phyloP scores from a whole-genome alignment of 2,888 invertebrate genomes.

The Campoplex capitator region DNA sequence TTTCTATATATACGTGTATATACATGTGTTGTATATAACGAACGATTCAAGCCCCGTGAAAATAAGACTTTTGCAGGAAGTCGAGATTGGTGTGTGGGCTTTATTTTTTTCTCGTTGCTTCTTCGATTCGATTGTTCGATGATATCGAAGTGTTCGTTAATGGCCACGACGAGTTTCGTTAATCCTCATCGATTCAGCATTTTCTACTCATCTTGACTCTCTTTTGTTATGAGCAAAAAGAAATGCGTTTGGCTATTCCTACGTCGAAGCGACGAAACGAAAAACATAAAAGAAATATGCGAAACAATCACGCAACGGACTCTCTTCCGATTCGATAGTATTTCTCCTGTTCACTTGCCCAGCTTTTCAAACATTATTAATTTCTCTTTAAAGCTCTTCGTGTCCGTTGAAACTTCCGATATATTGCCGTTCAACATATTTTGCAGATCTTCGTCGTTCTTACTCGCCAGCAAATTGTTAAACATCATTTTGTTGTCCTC shows the following conservation, averaged over 20 bases:
- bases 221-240: slow-evolving; percentile 8
- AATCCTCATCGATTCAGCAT: background rate
- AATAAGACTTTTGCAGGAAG: slow-evolving; percentile 24
- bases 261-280: slow-evolving; percentile 46
- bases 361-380: slow-evolving; percentile 84
- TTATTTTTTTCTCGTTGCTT: background rate
- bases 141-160: slow-evolving; percentile 52
- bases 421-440: slow-evolving; percentile 84
- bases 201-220: background rate
- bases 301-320: slow-evolving; percentile 29
- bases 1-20: slow-evolving; percentile 38
- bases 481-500: slow-evolving; percentile 81
- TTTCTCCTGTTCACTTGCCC: slow-evolving; percentile 78
- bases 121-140: slow-evolving; percentile 53
- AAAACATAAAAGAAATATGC: slow-evolving; percentile 19
- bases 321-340: slow-evolving; percentile 21
- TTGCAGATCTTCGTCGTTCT: slow-evolving; percentile 83
- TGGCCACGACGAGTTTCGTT: slow-evolving; percentile 18
- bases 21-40: slow-evolving; percentile 34
- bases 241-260: slow-evolving; percentile 33
- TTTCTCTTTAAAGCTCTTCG: slow-evolving; percentile 83
- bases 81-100: background rate
- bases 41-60: slow-evolving; percentile 37
- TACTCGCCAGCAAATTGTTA: slow-evolving; percentile 79
- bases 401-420: slow-evolving; percentile 83